Conservation (phyloP, 2,888 invertebrate genomes). For the Caprella mutica region DNA sequence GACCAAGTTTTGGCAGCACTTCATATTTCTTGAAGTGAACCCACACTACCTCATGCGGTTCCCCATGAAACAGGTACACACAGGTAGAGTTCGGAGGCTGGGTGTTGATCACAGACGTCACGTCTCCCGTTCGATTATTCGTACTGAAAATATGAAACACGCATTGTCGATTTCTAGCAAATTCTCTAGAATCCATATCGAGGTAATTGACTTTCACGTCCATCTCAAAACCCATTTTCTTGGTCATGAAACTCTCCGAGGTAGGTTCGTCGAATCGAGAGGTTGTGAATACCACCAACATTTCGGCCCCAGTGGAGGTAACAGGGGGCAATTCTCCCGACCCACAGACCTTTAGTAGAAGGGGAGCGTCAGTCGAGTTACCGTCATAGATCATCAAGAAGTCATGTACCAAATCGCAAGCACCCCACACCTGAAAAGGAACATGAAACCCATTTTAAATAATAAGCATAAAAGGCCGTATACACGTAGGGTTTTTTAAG, state of each 20-base stretch:
- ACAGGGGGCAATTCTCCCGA: constrained; percentile 66
- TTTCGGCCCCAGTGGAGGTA: constrained; percentile 61
- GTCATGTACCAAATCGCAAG: constrained; percentile 46
- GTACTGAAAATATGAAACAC: constrained; percentile 31
- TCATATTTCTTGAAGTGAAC: constrained; percentile 72
- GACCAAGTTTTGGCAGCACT: constrained; percentile 43
- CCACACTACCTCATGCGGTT: constrained; percentile 63
- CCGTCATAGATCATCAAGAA: constrained; percentile 73
- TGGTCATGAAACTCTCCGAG: constrained; percentile 38
- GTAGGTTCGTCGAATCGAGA: constrained; percentile 68
- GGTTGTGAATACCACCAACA: constrained; percentile 67
- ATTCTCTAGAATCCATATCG: constrained; percentile 28
- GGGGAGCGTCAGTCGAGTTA: constrained; percentile 48
- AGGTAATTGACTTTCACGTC: constrained; percentile 56
- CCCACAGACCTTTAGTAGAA: constrained; percentile 65
- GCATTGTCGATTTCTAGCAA: constrained; percentile 29
- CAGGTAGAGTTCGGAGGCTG: constrained; percentile 71
- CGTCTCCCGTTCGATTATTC: constrained; percentile 29
- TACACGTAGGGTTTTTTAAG: too few relatives aligned
- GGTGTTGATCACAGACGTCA: constrained; percentile 44
- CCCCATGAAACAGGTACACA: constrained; percentile 59
- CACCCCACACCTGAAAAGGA: constrained; percentile 63
- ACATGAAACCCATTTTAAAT: too few relatives aligned
- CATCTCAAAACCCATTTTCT: constrained; percentile 67
- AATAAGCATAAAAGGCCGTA: too few relatives aligned